Conservation (phyloP, 2,888 invertebrate genomes). For the Elysia crispata region DNA sequence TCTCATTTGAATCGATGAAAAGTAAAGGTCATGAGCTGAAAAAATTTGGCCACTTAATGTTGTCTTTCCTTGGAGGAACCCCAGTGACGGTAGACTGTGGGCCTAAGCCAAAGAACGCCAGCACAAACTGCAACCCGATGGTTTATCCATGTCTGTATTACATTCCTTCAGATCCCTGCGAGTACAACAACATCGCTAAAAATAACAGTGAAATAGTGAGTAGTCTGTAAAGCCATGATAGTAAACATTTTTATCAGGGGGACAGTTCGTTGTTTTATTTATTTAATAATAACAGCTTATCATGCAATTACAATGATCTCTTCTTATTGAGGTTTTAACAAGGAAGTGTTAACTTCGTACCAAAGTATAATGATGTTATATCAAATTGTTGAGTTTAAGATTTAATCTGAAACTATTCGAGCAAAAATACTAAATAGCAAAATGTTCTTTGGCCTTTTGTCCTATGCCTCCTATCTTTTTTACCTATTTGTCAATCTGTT, state of each 20-base stretch:
- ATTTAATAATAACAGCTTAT: no score
- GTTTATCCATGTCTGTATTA: constrained; percentile 88
- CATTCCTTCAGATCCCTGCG: constrained; percentile 90
- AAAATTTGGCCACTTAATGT: not conserved
- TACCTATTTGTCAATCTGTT: not conserved
- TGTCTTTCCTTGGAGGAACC: not conserved
- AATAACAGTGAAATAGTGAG: constrained; percentile 68
- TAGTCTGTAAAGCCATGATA: not conserved
- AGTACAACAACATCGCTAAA: constrained; percentile 82
- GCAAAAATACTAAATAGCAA: no score
- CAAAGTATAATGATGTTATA: not conserved
- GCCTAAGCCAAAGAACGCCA: constrained; percentile 69
- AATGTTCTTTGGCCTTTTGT: not conserved
- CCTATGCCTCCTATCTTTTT: not conserved
- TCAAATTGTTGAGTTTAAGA: not conserved
- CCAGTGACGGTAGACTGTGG: constrained; percentile 67
- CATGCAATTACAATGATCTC: no score
- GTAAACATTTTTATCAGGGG: no score
- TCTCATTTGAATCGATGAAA: constrained; percentile 7
- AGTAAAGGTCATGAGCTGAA: not conserved
- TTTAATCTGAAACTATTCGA: no score
- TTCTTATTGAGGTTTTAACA: no score
- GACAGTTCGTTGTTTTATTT: no score
- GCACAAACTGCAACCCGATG: constrained; percentile 82
- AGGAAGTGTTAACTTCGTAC: no score